Evolutionary conservation across 2,797 vertebrate species (phyloP).

Genomic region (Hephaestus fuliginosus): DNA sequence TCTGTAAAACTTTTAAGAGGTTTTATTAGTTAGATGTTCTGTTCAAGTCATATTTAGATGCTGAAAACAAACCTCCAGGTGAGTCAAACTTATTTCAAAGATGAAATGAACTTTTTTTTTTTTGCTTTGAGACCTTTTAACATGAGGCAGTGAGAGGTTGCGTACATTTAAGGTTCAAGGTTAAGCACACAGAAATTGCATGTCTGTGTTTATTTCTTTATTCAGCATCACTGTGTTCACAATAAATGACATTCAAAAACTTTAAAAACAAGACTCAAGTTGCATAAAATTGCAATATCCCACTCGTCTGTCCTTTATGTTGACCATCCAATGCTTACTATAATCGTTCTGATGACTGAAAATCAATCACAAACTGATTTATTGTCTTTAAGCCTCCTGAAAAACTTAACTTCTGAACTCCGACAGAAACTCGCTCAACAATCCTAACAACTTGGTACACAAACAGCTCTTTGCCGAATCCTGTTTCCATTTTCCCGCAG

Average conservation of each 20-base stretch:
- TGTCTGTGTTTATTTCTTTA: too few species aligned
- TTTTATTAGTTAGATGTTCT: too few species aligned
- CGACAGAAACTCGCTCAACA: constrained; percentile 32
- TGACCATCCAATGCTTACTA: not conserved
- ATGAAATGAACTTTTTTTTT: too few species aligned
- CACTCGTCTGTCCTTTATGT: not conserved
- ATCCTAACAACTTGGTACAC: constrained; percentile 40
- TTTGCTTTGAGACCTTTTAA: too few species aligned
- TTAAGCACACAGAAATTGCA: too few species aligned
- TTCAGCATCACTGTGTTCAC: too few species aligned
- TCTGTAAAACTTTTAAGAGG: not conserved
- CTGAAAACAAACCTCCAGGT: not conserved
- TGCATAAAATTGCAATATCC: not conserved
- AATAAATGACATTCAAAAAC: not conserved
- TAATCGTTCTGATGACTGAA: not conserved
- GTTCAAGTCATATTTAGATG: too few species aligned
- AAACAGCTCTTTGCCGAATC: constrained; percentile 37
- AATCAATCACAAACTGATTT: not conserved
- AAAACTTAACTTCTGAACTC: not conserved
- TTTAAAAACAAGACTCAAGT: not conserved
- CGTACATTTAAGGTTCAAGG: too few species aligned
- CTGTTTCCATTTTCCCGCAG: constrained; percentile 42
- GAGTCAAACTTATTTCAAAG: not conserved
- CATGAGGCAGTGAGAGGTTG: too few species aligned
- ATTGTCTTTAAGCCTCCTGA: not conserved